Evolutionary conservation across 2,888 invertebrate genomes (phyloP).

Genomic region (Maniola hyperantus): DNA sequence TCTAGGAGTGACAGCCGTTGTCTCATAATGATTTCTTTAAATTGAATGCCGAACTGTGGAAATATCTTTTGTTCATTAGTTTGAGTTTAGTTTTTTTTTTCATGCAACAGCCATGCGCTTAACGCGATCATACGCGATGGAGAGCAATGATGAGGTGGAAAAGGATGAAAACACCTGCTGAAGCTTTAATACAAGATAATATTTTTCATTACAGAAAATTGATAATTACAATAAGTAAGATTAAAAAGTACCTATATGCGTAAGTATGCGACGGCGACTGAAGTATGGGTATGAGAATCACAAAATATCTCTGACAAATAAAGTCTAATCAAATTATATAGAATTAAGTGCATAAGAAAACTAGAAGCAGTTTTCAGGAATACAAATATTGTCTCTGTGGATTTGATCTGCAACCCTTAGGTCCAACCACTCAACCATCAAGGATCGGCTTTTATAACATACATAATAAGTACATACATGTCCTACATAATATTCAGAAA

Average conservation of each 20-base stretch:
- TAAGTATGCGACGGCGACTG: not conserved
- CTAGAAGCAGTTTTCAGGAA: too few species aligned
- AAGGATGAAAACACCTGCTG: too few species aligned
- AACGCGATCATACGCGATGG: too few species aligned
- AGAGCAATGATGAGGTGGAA: too few species aligned
- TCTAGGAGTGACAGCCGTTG: not conserved
- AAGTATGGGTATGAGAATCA: not conserved
- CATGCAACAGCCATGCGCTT: too few species aligned
- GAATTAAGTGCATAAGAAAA: too few species aligned
- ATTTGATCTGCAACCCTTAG: not conserved
- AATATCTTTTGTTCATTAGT: not conserved
- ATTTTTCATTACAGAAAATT: not conserved
- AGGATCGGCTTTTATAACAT: not conserved
- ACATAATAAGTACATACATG: not conserved
- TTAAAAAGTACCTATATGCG: not conserved
- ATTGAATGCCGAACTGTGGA: conserved; percentile 10
- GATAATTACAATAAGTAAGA: not conserved
- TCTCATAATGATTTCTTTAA: conserved; percentile 5
- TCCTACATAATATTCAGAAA: not conserved
- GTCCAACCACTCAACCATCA: not conserved
- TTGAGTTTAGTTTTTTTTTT: not conserved
- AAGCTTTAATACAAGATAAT: too few species aligned
- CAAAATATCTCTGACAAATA: not conserved
- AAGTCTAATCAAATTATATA: not conserved
- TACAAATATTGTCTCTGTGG: not conserved